These are phyloP conservation scores for Oncorhynchus keta DNA, from an alignment of 2,113 vertebrate species.

Conservation along the genomic window DNA sequence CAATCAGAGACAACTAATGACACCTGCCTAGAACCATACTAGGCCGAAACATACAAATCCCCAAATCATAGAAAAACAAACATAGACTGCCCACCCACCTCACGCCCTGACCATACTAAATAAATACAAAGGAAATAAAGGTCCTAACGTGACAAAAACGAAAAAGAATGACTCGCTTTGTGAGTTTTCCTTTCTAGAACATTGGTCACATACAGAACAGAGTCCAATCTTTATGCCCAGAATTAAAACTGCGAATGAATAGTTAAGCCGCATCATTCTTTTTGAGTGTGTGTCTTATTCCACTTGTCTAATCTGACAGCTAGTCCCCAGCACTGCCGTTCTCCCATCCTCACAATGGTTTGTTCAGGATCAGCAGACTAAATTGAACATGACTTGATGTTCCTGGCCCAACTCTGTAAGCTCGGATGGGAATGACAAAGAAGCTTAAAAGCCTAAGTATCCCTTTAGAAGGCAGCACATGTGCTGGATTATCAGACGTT, in stretches of 20 bases:
- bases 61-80: too few species aligned
- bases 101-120: too few species aligned
- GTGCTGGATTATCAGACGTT: conserved; percentile 52
- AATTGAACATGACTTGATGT: conserved; percentile 33
- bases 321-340: conserved; percentile 37
- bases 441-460: conserved; percentile 34
- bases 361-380: conserved; percentile 9
- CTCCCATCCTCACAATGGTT: not conserved
- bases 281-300: conserved; percentile 33
- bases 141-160: too few species aligned
- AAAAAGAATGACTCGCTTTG: not conserved
- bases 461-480: conserved; percentile 39
- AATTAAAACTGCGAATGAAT: conserved; percentile 56
- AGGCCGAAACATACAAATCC: too few species aligned
- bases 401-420: conserved; percentile 15
- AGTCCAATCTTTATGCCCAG: conserved; percentile 9
- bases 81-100: too few species aligned
- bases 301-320: conserved; percentile 36
- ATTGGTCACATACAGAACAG: not conserved
- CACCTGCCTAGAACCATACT: too few species aligned
- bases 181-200: not conserved
- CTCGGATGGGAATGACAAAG: conserved; percentile 19
- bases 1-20: too few species aligned
- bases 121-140: too few species aligned
- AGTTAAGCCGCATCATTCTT: conserved; percentile 49